Evolutionary conservation across 2,797 vertebrate genomes (phyloP), one percentile per base, ranked within the genome.

Genomic region (Ciconia nigra): DNA sequence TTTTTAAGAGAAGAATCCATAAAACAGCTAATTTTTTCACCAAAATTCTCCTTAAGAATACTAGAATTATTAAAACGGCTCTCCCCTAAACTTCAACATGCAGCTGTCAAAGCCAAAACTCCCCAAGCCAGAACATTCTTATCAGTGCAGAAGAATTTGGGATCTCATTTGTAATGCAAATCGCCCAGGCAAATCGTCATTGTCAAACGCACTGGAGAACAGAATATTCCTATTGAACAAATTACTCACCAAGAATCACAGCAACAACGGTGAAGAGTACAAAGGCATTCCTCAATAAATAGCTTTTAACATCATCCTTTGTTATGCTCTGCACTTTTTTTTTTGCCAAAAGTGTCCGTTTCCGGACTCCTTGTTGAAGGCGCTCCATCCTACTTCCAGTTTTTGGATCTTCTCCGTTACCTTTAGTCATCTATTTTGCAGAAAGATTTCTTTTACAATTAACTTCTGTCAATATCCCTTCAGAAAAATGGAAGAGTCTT

Each of bases 321-420:
- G 99, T 99, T 97, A 99, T 99, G 97, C 98, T 99, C 94, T 99
- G 99, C 83, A 99, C 99, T 98, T 99, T 99, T 98, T 99, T 99
- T 98, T 99, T 99, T 13, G 99, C 99, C 98, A 99, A 98, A 94
- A 99, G 98, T 14, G 99, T 99, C 92, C 99, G 99, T 95, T 99
- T 99, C 91, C 99, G 99, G 73, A 99, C 99, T n/a, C 99, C 98
- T 97, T 99, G 99, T 86, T 99, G 99, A 96, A 99, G 87, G 59
- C 98, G 98, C 91, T 99, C 99, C 98, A 99, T 99, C 95, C 97
- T 99, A 97, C 97, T 99, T 77, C 97, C 98, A 33, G 93, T 80
- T 94, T 98, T 98, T 42, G 98, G 96, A 91, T 99, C 98, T 95
- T 99, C 99, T 92, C 98, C 98, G 24, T 98, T 99, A 93, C 98